A percentile compares a stretch with the other conserved stretches of the same genome.
Conservation (phyloP, 64 coral and sea anemone species). For the Pocillopora verrucosa region DNA sequence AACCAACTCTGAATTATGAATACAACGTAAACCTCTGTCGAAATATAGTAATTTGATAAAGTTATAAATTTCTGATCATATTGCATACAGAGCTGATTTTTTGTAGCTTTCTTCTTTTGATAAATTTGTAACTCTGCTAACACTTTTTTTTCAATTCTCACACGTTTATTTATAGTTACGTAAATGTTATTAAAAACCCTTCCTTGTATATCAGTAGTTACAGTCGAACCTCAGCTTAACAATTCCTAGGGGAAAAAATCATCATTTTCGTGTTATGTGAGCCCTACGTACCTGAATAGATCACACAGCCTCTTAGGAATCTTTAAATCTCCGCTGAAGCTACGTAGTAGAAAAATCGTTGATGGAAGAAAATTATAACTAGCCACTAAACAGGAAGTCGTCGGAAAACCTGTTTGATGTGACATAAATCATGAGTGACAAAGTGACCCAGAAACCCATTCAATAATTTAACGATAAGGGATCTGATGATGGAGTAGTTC, state of each 20-base stretch:
- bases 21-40: no score
- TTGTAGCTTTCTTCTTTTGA: background rate
- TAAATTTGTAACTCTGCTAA: background rate
- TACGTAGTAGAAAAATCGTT: background rate
- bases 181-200: background rate
- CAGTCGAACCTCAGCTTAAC: background rate
- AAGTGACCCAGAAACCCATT: background rate
- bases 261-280: no score
- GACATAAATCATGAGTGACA: background rate
- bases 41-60: no score
- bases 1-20: no score
- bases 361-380: background rate
- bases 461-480: slow-evolving; percentile 3
- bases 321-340: background rate
- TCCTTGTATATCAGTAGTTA: background rate
- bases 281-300: no score
- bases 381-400: background rate
- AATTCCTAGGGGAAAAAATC: background rate
- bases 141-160: background rate
- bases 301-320: background rate
- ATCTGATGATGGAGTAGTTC: background rate
- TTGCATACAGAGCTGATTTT: background rate
- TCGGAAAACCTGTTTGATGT: background rate
- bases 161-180: background rate
- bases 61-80: no score